Evolutionary conservation across 2,113 vertebrate genomes (phyloP).

Genomic region (Sterrhoptilus dennistouni): DNA sequence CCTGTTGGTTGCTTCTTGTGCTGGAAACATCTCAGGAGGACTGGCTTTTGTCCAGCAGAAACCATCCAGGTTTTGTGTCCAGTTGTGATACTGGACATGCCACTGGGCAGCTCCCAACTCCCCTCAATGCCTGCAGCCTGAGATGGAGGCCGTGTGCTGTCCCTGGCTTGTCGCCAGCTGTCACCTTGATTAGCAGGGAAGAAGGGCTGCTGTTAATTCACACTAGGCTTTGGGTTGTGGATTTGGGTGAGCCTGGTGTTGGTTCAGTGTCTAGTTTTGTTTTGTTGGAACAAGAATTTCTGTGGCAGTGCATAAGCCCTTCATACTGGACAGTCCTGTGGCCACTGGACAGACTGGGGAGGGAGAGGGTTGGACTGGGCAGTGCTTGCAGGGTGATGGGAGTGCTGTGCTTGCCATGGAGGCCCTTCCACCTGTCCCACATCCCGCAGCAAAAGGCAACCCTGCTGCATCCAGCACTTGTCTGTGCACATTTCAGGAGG

Average conservation of each 20-base stretch:
- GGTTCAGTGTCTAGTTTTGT: background rate
- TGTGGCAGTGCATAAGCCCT: background rate
- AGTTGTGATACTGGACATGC: background rate
- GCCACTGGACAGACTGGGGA: background rate
- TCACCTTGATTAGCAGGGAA: background rate
- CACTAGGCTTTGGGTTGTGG: background rate
- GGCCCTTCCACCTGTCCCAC: rapidly evolving
- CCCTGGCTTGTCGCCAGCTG: background rate
- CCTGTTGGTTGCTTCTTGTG: background rate
- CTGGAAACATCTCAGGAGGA: background rate
- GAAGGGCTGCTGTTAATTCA: background rate
- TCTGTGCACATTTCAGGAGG: conserved; percentile 76
- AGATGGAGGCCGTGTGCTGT: background rate
- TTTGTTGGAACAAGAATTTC: background rate
- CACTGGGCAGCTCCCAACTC: background rate
- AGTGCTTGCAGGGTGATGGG: background rate
- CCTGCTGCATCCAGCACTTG: background rate
- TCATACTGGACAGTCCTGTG: background rate
- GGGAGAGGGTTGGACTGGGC: rapidly evolving
- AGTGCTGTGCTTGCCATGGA: background rate
- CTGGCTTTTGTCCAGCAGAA: background rate
- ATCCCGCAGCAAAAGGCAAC: rapidly evolving
- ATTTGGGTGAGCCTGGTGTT: background rate
- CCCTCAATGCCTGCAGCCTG: background rate
- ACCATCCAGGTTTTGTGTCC: background rate